Evolutionary conservation across 2,113 vertebrate genomes (phyloP).

Genomic region (Andinoacara biseriatus): DNA sequence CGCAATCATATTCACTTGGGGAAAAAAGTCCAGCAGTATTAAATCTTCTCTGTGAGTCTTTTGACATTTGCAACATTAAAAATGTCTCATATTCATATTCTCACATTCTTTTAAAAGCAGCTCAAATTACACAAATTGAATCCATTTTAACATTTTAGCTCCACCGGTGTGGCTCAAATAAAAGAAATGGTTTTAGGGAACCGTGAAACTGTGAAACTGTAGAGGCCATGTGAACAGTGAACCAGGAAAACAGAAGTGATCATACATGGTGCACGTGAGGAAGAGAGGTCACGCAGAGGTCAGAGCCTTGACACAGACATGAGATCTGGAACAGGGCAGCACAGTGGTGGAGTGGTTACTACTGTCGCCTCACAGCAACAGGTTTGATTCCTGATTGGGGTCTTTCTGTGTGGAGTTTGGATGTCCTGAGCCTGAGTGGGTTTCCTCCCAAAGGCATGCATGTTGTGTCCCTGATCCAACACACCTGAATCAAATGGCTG

Average conservation of each 20-base stretch:
- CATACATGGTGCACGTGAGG: neutral
- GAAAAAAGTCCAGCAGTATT: accelerated
- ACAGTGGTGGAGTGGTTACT: neutral
- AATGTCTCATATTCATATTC: neutral
- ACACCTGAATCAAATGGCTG: too few relatives aligned
- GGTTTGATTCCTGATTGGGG: neutral
- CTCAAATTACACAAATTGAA: neutral
- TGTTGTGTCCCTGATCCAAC: too few relatives aligned
- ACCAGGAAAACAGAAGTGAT: neutral
- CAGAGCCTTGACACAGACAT: neutral
- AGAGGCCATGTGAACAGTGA: accelerated
- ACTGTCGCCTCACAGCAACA: neutral
- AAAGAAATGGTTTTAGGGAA: neutral
- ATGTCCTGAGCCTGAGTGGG: neutral
- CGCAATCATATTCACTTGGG: neutral
- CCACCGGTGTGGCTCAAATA: neutral
- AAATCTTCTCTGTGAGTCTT: neutral
- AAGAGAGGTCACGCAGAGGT: accelerated
- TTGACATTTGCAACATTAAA: neutral
- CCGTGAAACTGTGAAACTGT: neutral
- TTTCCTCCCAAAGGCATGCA: neutral
- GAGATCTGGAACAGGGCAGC: neutral
- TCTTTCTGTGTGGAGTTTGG: neutral
- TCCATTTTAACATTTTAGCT: neutral
- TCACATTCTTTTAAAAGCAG: neutral